These are phyloP conservation scores for Pimephales promelas DNA, from an alignment of 2,113 vertebrate genomes.

Conservation along the genomic window DNA sequence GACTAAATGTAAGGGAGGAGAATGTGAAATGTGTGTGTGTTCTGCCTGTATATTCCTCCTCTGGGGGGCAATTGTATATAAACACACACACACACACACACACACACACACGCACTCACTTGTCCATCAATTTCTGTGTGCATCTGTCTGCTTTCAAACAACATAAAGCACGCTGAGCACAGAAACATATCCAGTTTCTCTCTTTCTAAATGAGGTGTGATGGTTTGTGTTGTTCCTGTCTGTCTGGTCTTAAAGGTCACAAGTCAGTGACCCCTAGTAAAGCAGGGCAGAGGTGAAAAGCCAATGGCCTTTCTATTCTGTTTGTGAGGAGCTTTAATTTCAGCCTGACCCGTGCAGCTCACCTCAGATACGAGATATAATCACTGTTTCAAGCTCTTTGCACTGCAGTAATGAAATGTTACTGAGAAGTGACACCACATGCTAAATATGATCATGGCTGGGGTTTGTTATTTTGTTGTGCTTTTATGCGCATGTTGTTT, in stretches of 20 bases:
- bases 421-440: neutral
- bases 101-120: neutral
- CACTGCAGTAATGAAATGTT: neutral
- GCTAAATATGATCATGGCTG: neutral
- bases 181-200: neutral
- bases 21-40: neutral
- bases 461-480: neutral
- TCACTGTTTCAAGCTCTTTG: neutral
- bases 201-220: neutral
- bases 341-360: neutral
- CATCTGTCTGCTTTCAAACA: neutral
- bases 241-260: neutral
- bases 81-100: neutral
- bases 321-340: neutral
- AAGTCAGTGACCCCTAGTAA: neutral
- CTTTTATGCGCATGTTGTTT: neutral
- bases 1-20: neutral
- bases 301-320: neutral
- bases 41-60: neutral
- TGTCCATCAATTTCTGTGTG: neutral
- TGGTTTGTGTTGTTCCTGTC: conserved; percentile 12
- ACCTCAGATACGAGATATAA: neutral
- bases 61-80: neutral
- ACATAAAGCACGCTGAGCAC: neutral
- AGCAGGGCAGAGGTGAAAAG: conserved; percentile 29